Conservation (phyloP, 1,140 invertebrate genomes). For the Hylyphantes graminicola region DNA sequence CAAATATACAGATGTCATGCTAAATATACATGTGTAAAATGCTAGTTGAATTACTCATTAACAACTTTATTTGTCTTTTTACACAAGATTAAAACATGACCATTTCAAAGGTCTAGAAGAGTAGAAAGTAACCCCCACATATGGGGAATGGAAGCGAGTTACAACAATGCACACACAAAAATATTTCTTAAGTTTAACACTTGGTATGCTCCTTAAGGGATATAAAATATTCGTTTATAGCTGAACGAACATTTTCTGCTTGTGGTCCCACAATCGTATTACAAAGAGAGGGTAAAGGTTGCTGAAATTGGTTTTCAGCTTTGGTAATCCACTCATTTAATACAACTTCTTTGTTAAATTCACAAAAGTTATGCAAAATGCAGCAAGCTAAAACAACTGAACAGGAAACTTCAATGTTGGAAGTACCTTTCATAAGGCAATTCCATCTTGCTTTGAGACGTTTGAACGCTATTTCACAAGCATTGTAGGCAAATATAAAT, state of each 20-base stretch:
- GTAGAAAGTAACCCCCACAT: too few species aligned
- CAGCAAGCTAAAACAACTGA: constrained; percentile 37
- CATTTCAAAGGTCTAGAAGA: too few species aligned
- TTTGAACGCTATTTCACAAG: constrained; percentile 44
- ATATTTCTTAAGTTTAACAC: too few species aligned
- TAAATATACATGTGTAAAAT: too few species aligned
- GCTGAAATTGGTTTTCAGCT: constrained; percentile 33
- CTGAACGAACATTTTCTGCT: constrained; percentile 22
- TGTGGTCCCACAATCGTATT: constrained; percentile 27
- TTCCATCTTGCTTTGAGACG: constrained; percentile 49
- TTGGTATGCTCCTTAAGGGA: not conserved
- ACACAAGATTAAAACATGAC: too few species aligned
- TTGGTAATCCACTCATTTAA: constrained; percentile 30
- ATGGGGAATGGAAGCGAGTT: too few species aligned
- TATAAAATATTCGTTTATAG: constrained; percentile 28
- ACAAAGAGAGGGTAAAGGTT: constrained; percentile 26
- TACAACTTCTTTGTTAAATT: constrained; percentile 26
- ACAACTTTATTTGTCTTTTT: too few species aligned
- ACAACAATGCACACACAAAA: too few species aligned
- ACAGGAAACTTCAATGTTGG: constrained; percentile 21
- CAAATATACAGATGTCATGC: too few species aligned
- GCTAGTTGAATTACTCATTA: too few species aligned
- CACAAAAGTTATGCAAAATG: constrained; percentile 44
- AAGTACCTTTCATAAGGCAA: constrained; percentile 18
- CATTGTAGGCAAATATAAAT: constrained; percentile 43